Percentiles rank a stretch among this genome's conserved stretches.
Evolutionary conservation across 1,140 invertebrate genomes (phyloP).

Genomic region (Latrodectus geometricus): DNA sequence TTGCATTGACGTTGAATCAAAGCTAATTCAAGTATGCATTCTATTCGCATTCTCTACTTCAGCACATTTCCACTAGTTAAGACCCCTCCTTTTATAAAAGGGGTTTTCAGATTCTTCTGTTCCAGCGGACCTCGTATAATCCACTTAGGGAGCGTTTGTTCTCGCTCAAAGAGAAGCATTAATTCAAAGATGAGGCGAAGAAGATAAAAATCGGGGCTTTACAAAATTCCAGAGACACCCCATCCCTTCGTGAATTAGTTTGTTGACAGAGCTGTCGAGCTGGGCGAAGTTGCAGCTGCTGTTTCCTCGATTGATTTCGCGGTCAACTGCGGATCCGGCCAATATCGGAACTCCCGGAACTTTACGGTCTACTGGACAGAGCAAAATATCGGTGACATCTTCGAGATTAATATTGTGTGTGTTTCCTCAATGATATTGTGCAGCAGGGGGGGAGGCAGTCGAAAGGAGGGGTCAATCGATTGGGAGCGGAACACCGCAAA

Average conservation of each 20-base stretch:
- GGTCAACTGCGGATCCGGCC: constrained; percentile 57
- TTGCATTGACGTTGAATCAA: too few relatives aligned
- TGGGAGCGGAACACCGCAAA: constrained; percentile 23
- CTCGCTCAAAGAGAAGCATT: neutral
- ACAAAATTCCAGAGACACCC: constrained; percentile 16
- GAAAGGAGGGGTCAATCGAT: neutral
- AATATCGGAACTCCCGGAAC: constrained; percentile 38
- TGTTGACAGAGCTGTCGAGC: constrained; percentile 54
- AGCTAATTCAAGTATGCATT: too few relatives aligned
- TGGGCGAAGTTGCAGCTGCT: constrained; percentile 45
- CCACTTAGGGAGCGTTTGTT: neutral
- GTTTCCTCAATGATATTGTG: constrained; percentile 46
- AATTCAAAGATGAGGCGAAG: neutral
- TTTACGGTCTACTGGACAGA: constrained; percentile 22
- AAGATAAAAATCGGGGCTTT: constrained; percentile 28
- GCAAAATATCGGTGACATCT: constrained; percentile 57
- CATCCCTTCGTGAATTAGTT: constrained; percentile 33
- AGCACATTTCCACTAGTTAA: too few relatives aligned
- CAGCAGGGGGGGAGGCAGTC: neutral
- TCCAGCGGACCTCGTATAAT: too few relatives aligned
- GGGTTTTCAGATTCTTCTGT: too few relatives aligned
- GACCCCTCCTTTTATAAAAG: too few relatives aligned
- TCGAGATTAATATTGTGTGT: constrained; percentile 58
- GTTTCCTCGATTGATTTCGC: constrained; percentile 53
- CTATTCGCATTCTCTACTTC: too few relatives aligned